Evolutionary conservation across 2,113 vertebrate genomes (phyloP), one percentile per base, ranked within the genome.

Genomic region (Pelecanus crispus): DNA sequence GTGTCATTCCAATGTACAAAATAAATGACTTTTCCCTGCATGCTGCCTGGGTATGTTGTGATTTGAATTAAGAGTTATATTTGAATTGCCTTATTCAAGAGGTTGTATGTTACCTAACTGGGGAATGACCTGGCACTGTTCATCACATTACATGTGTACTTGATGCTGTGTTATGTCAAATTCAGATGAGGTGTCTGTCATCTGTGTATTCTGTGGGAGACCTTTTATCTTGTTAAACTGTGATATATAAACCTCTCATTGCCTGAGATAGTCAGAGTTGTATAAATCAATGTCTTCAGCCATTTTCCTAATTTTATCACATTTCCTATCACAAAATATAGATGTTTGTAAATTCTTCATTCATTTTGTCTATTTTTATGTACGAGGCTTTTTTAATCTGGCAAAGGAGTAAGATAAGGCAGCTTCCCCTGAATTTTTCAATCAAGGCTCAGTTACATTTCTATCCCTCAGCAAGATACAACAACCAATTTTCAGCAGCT

Each of bases 281-380:
- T 98, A 98, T 82, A 96, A 97, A 95, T 90, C 98, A 97, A 94
- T 98, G 98, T 98, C 98, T 97, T 96, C 96, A 96, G 95, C 80
- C 97, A 97, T 98, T 98, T 98, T 97, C 97, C 97, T 98, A 97
- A 97, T 96, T 97, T 97, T 98, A 97, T 71, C 97, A 95, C 97
- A 95, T 97, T 98, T 98, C 98, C 97, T 98, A 98, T 97, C 95
- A 97, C 96, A 80, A 98, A 98, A 98, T 98, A 98, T 98, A 98
- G 97, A 98, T 98, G 98, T 98, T 98, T 98, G 94, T 98, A 98
- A 98, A 97, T 98, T 98, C 97, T 96, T 94, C 97, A 97, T 97
- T 97, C 96, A 97, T 96, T 96, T 97, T 93, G 96, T 98, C 92
- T 96, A 90, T 92, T 97, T 98, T 96, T 96, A 94, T 96, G 70